Evolutionary conservation across 1,140 invertebrate species (phyloP).

Genomic region (Antheraea mylitta): DNA sequence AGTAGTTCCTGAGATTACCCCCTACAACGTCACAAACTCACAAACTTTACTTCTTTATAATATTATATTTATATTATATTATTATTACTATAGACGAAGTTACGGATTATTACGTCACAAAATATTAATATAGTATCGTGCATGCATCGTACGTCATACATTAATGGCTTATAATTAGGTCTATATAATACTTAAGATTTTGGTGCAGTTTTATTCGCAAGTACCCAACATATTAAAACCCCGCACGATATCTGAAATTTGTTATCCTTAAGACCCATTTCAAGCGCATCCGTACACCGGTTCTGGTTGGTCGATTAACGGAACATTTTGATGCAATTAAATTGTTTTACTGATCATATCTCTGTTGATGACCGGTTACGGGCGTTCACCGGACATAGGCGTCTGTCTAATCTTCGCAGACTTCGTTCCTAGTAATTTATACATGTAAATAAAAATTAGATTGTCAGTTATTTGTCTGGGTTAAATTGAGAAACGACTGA

Average conservation of each 20-base stretch:
- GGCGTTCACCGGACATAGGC: not conserved
- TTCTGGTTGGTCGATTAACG: conserved; percentile 18
- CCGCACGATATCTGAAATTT: not conserved
- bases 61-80: no score
- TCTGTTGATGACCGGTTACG: conserved; percentile 7
- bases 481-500: no score
- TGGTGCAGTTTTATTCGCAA: not conserved
- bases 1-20: no score
- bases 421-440: not conserved
- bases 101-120: no score
- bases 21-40: no score
- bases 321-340: conserved; percentile 23
- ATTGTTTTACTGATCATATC: conserved; percentile 17
- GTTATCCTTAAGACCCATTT: conserved; percentile 3
- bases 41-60: no score
- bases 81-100: no score
- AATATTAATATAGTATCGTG: no score
- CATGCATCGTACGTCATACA: no score
- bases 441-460: no score
- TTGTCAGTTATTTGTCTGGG: no score
- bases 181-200: not conserved
- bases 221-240: not conserved
- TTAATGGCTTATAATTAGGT: not conserved
- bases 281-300: not conserved
- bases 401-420: not conserved